Conservation (phyloP, 23 tunicate genomes). For the Ciona savignyi region DNA sequence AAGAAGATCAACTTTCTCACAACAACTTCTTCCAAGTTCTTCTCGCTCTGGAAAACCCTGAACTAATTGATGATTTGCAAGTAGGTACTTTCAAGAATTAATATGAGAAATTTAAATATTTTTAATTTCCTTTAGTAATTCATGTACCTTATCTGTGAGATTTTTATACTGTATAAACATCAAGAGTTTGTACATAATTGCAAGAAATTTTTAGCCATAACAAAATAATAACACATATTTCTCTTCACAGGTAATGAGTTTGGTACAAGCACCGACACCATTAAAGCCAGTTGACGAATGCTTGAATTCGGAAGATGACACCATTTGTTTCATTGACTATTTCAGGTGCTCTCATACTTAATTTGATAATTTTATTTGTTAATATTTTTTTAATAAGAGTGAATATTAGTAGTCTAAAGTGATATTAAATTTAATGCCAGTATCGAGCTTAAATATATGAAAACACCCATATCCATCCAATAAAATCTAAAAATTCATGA, state of each 20-base stretch:
- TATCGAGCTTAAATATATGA: too few relatives aligned
- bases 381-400: too few relatives aligned
- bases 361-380: too few relatives aligned
- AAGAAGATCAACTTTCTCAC: slow-evolving; percentile 20
- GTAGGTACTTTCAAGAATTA: too few relatives aligned
- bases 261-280: slow-evolving; percentile 38
- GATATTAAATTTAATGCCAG: too few relatives aligned
- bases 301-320: slow-evolving; percentile 9
- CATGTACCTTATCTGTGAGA: slow-evolving; percentile 2
- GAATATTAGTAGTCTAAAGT: too few relatives aligned
- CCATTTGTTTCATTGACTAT: slow-evolving; percentile 23
- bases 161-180: neutral
- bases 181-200: neutral
- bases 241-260: slow-evolving; percentile 33
- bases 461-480: too few relatives aligned
- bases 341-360: too few relatives aligned
- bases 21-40: slow-evolving; percentile 36
- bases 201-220: neutral
- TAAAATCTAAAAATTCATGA: too few relatives aligned
- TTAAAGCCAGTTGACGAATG: slow-evolving; percentile 42
- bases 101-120: too few relatives aligned
- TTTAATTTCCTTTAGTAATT: too few relatives aligned
- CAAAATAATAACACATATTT: neutral
- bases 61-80: neutral
- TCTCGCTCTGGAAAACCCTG: slow-evolving; percentile 15